A percentile compares a stretch with the other conserved stretches of the same genome.
Conservation (phyloP, 1,140 invertebrate species). For the Bradysia coprophila region DNA sequence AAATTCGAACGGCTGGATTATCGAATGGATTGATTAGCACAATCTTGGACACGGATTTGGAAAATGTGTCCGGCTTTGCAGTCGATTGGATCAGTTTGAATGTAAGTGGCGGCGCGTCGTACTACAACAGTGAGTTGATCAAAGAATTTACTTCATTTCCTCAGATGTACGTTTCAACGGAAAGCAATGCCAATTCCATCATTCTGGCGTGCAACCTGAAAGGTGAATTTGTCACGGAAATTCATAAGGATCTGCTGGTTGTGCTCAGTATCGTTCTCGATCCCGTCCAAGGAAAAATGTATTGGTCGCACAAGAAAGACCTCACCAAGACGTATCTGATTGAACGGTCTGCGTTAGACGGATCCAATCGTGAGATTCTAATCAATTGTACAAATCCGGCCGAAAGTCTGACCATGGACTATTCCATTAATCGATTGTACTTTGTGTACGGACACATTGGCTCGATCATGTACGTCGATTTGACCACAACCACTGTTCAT, state of each 20-base stretch:
- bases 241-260: constrained; percentile 18
- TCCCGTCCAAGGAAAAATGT: constrained; percentile 43
- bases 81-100: constrained; percentile 9
- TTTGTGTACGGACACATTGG: constrained; percentile 40
- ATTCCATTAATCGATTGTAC: constrained; percentile 39
- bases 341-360: constrained; percentile 47
- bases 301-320: constrained; percentile 30
- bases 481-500: constrained; percentile 25
- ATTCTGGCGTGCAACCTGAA: constrained; percentile 41
- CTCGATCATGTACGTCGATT: constrained; percentile 45
- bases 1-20: constrained; percentile 49
- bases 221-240: constrained; percentile 44
- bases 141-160: too few relatives aligned
- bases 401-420: constrained; percentile 40
- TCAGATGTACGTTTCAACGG: constrained; percentile 45
- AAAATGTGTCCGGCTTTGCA: constrained; percentile 32
- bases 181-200: constrained; percentile 13
- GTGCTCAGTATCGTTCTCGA: constrained; percentile 40
- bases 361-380: constrained; percentile 18
- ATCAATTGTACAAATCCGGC: constrained; percentile 12
- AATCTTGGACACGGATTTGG: constrained; percentile 51
- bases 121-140: constrained; percentile 63
- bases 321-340: constrained; percentile 27
- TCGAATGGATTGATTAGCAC: constrained; percentile 42
- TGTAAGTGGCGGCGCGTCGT: too few relatives aligned